Percentiles rank a stretch among this genome's conserved stretches.
Conservation (phyloP, 2,797 vertebrate species). For the Spizella passerina region DNA sequence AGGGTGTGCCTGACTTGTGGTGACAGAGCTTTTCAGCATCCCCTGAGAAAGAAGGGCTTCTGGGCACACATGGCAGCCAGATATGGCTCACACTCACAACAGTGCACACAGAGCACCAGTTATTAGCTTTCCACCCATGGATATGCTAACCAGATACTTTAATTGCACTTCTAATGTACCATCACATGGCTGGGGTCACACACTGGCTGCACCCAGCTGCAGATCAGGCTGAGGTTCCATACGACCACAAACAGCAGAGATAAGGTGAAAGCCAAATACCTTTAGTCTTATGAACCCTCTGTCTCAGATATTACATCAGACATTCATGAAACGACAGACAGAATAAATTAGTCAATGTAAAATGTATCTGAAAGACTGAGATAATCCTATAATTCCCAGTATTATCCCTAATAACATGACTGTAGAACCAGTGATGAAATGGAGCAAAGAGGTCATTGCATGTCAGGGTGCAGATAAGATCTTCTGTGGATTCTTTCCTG, state of each 20-base stretch:
- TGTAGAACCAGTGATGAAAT: slow-evolving; percentile 7
- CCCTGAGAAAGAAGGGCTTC: slow-evolving; percentile 43
- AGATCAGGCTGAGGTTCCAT: neutral
- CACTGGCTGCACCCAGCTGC: neutral
- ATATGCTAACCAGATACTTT: slow-evolving; percentile 30
- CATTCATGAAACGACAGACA: slow-evolving; percentile 20
- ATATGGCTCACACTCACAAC: neutral
- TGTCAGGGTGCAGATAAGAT: slow-evolving; percentile 13
- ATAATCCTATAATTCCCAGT: slow-evolving; percentile 36
- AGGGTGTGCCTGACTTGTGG: slow-evolving; percentile 61
- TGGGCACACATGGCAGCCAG: slow-evolving; percentile 70
- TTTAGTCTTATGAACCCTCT: neutral
- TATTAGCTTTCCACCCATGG: slow-evolving; percentile 5
- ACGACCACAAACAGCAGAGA: neutral
- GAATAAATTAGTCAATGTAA: slow-evolving; percentile 35
- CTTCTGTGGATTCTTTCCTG: neutral
- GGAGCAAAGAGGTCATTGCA: slow-evolving; percentile 2
- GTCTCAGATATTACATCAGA: neutral
- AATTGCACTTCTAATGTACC: slow-evolving; percentile 18
- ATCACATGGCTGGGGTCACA: slow-evolving; percentile 25
- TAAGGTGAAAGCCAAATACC: slow-evolving; percentile 32
- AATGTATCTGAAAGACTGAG: neutral
- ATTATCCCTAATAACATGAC: slow-evolving; percentile 18
- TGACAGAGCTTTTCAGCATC: slow-evolving; percentile 71
- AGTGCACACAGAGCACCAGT: neutral